Conservation (phyloP, 1,140 invertebrate genomes). For the Hetaerina americana region DNA sequence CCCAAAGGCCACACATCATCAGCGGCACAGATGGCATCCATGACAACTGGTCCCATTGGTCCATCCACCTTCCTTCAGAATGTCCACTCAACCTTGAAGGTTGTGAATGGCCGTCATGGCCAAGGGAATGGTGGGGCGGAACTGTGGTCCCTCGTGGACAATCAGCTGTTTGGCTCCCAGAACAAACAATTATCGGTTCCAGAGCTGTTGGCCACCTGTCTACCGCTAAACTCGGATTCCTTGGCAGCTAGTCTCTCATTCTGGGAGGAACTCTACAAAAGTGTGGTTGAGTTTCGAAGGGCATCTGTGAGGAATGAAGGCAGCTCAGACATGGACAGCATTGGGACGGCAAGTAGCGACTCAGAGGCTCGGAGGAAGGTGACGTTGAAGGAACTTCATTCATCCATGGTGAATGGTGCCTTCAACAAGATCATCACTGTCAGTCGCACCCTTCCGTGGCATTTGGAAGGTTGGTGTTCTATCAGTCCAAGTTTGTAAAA, state of each 20-base stretch:
- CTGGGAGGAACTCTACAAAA: not conserved
- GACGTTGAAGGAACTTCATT: not conserved
- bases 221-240: not conserved
- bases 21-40: not conserved
- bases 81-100: not conserved
- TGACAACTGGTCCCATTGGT: not conserved
- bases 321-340: not conserved
- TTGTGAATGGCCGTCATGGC: not conserved
- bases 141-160: not conserved
- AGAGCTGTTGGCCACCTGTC: not conserved
- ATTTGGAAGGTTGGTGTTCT: not conserved
- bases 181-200: not conserved
- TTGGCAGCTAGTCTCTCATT: not conserved
- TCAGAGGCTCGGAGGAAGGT: not conserved
- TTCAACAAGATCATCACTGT: not conserved
- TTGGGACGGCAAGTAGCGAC: not conserved
- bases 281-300: not conserved
- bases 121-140: not conserved
- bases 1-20: not conserved
- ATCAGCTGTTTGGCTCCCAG: not conserved
- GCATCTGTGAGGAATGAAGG: not conserved
- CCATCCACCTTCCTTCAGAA: not conserved
- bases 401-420: not conserved
- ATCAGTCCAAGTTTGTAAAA: too few species aligned
- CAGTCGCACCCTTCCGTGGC: not conserved